Percentiles rank a stretch among this genome's conserved stretches.
Conservation (phyloP, 2,113 vertebrate species). For the Grus americana region DNA sequence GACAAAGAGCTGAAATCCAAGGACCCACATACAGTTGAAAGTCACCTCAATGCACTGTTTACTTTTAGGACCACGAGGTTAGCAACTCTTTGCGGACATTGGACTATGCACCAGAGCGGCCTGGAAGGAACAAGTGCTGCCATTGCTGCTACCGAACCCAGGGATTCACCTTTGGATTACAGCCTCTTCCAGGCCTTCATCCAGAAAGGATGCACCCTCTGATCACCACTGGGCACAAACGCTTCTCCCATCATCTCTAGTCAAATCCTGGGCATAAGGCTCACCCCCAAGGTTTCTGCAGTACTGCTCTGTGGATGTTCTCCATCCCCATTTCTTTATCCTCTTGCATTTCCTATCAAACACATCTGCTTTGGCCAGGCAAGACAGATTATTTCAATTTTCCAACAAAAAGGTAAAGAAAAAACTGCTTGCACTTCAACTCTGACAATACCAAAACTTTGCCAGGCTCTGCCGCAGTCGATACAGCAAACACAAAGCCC, state of each 20-base stretch:
- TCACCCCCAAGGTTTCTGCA: not conserved
- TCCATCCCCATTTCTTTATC: not conserved
- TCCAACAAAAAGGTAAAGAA: not conserved
- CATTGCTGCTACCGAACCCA: not conserved
- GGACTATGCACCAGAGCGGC: not conserved
- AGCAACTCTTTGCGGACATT: not conserved
- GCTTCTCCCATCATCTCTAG: not conserved
- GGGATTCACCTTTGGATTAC: not conserved
- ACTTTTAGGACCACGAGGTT: not conserved
- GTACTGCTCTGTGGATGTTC: not conserved
- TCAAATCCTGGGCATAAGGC: not conserved
- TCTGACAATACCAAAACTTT: not conserved
- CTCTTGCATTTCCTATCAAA: not conserved
- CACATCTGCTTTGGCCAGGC: not conserved
- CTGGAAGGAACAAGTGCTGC: not conserved
- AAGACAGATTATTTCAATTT: not conserved
- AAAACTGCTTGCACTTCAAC: not conserved
- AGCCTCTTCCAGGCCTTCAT: not conserved
- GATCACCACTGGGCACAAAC: not conserved
- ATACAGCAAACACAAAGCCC: not conserved
- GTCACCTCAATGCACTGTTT: not conserved
- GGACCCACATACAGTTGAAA: not conserved
- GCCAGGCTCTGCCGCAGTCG: accelerated
- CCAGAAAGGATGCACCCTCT: not conserved
- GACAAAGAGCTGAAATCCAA: not conserved